Base-by-base conservation (phyloP, 2,797 vertebrate genomes). In the Protonibea diacanthus region DNA sequence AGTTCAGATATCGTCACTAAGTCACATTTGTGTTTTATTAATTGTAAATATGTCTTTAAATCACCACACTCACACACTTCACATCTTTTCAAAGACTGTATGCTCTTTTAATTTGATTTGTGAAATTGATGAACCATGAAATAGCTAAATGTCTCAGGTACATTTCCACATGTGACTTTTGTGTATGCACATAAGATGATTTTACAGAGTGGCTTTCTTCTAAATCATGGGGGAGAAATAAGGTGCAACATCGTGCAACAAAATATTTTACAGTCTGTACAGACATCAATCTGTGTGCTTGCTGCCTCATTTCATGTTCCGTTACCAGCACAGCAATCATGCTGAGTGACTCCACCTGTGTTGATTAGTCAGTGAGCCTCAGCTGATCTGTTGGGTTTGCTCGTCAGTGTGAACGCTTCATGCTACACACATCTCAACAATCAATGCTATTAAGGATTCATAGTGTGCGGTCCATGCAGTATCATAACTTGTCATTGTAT, bases 291-390 rank as follows among this genome's bases (percentile, higher is more conserved):
- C 53, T 8, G 10, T 20, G 21, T 63, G 5, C 18, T 57, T 4
- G 10, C 15, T 7, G 6, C 2, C 6, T 47, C 45, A 20, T 67
- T 67, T 67, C 18, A 33, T 52, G 33, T 21, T 82, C 14, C 51
- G 55, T 74, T 13, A 58, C 23, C 42, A 29, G 25, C 14, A 52
- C 33, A 74, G 49, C 9, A 78, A 86, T 88, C 45, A 72, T 25
- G 66, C 60, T 53, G 25, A 85, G n/a, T 80, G 74, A 48, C 42
- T 72, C 18, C 80, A 88, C 38, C 72, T 86, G 84, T 45, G 58
- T 13, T 66, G 13, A 82, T 78, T 14, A 67, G 42, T 13, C 53
- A 56, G 10, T 0, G n/a, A 78, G 25, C 17, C 4, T 67, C 65
- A 52, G 27, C 27, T 47, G 64, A 67, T 18, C 6, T 69, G 18